These are phyloP conservation scores for Pristionchus exspectatus DNA, from an alignment of 2,888 invertebrate genomes.

Conservation along the genomic window DNA sequence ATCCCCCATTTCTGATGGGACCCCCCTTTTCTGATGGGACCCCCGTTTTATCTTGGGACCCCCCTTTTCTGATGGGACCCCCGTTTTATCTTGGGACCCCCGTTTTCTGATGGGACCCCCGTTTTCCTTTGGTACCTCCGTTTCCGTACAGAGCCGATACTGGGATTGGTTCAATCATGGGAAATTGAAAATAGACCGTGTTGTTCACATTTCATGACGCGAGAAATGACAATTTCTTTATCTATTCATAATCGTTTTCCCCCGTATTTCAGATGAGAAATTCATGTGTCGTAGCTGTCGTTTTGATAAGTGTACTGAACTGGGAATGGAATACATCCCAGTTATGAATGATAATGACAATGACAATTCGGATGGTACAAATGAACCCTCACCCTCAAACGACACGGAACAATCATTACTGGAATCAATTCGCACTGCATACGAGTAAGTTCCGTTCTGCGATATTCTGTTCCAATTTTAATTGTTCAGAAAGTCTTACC, in stretches of 20 bases:
- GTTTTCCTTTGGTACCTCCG: no score
- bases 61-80: no score
- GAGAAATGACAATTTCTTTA: not conserved
- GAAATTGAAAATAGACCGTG: not conserved
- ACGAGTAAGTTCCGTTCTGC: not conserved
- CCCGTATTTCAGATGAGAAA: constrained; percentile 2
- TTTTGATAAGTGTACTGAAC: constrained; percentile 1
- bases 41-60: no score
- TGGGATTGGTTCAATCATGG: not conserved
- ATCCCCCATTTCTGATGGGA: no score
- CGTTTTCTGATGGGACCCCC: no score
- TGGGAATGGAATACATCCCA: constrained; percentile 1
- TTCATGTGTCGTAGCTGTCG: constrained; percentile 39
- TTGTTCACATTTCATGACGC: not conserved
- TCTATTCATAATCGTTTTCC: not conserved
- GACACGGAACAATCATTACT: not conserved
- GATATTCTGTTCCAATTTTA: no score
- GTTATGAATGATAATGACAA: not conserved
- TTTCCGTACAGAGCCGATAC: no score
- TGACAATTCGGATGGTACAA: not conserved
- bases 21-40: no score
- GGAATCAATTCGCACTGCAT: not conserved
- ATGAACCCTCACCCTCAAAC: not conserved
- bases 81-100: no score
- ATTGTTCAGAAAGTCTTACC: constrained; percentile 9